These are phyloP conservation scores for Hymenochirus boettgeri DNA, from an alignment of 2,113 vertebrate species.

Conservation along the genomic window DNA sequence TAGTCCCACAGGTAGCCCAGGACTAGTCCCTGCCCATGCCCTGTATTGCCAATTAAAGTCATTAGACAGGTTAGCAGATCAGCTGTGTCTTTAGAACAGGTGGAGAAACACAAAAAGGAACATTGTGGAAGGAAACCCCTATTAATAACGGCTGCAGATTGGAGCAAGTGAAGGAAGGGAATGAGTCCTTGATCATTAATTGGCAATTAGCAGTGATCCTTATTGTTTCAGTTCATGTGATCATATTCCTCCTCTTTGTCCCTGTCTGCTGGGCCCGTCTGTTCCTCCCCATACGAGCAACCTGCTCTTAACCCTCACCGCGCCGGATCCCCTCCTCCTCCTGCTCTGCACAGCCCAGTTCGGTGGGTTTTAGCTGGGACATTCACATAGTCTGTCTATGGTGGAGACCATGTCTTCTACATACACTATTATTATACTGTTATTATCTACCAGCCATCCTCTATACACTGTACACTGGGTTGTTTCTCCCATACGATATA, in stretches of 20 bases:
- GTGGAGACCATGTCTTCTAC: too few species aligned
- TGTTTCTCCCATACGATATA: too few species aligned
- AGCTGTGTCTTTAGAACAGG: conserved; percentile 29
- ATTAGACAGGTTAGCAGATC: conserved; percentile 1
- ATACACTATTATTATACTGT: too few species aligned
- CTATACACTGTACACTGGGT: too few species aligned
- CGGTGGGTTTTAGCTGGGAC: too few species aligned
- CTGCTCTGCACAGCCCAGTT: too few species aligned
- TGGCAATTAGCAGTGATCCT: conserved; percentile 39
- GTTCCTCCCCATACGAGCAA: not conserved
- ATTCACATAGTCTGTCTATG: too few species aligned
- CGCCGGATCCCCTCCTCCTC: not conserved
- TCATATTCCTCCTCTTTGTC: conserved; percentile 28
- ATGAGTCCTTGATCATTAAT: conserved; percentile 28
- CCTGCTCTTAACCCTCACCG: conserved; percentile 10
- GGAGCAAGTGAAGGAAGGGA: conserved; percentile 10
- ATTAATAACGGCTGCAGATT: conserved; percentile 29
- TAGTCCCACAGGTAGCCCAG: too few species aligned
- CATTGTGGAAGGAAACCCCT: conserved; percentile 24
- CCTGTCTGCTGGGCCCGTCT: conserved; percentile 24
- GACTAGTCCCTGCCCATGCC: too few species aligned
- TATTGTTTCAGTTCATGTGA: conserved; percentile 27
- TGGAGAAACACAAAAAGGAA: conserved; percentile 27
- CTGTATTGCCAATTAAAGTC: not conserved
- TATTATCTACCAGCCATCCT: too few species aligned